Conservation (phyloP, 2,797 vertebrate species). For the Phylloscopus collybita region DNA sequence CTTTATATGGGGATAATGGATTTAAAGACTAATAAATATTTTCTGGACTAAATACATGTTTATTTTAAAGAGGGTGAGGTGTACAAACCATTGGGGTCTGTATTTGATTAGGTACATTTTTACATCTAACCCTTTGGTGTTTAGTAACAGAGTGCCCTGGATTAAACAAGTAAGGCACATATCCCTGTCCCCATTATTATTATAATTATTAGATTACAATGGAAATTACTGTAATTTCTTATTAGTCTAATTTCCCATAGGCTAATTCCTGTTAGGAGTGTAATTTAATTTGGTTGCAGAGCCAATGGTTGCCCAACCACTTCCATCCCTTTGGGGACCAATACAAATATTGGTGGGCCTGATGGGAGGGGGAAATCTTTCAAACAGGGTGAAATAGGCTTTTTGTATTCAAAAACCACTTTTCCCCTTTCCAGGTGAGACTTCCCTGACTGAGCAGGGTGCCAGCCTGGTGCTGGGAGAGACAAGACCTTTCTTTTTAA, state of each 20-base stretch:
- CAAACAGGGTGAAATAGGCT: background rate
- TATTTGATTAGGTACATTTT: background rate
- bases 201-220: background rate
- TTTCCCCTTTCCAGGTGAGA: background rate
- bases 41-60: background rate
- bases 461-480: background rate
- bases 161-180: background rate
- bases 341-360: background rate
- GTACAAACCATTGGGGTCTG: rapidly evolving
- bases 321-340: background rate
- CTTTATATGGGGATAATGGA: background rate
- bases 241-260: background rate
- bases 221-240: background rate
- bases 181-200: background rate
- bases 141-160: background rate
- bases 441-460: background rate
- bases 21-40: background rate
- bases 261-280: background rate
- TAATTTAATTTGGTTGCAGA: background rate
- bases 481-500: background rate
- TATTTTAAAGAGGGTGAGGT: background rate
- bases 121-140: background rate
- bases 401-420: background rate
- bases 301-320: background rate
- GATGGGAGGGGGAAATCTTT: background rate